phyloP scores from a whole-genome alignment of 2,888 invertebrate genomes.

The Tetanocera ferruginea region DNA sequence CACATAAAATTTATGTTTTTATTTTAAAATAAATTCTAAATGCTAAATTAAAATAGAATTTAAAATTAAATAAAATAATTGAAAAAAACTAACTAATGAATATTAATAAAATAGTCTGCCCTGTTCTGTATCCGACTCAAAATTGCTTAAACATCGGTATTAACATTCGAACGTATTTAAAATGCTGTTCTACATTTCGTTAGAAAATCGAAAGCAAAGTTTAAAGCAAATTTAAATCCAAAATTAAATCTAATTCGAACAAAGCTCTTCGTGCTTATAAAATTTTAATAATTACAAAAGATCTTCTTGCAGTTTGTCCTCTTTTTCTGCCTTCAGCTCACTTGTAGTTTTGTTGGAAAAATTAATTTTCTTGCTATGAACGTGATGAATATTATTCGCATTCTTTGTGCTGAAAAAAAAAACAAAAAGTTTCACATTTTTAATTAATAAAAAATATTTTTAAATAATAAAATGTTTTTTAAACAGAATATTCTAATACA shows the following conservation, averaged over 20 bases:
- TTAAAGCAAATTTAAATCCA: too few relatives aligned
- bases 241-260: too few relatives aligned
- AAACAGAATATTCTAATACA: not conserved
- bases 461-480: not conserved
- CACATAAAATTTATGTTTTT: too few relatives aligned
- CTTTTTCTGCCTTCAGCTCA: not conserved
- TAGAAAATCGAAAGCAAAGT: too few relatives aligned
- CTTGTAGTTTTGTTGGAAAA: not conserved
- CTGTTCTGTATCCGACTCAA: too few relatives aligned
- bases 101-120: too few relatives aligned
- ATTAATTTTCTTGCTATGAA: conserved; percentile 56
- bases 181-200: too few relatives aligned
- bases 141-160: too few relatives aligned
- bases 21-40: not conserved
- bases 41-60: too few relatives aligned
- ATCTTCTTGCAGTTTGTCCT: not conserved
- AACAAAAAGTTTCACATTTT: not conserved
- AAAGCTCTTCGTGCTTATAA: not conserved
- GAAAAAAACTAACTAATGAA: too few relatives aligned
- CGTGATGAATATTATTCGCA: conserved; percentile 57
- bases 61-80: not conserved
- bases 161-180: too few relatives aligned
- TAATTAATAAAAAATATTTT: not conserved
- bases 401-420: conserved; percentile 53
- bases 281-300: not conserved